phyloP scores from a whole-genome alignment of 2,797 vertebrate genomes.

The Miichthys miiuy region DNA sequence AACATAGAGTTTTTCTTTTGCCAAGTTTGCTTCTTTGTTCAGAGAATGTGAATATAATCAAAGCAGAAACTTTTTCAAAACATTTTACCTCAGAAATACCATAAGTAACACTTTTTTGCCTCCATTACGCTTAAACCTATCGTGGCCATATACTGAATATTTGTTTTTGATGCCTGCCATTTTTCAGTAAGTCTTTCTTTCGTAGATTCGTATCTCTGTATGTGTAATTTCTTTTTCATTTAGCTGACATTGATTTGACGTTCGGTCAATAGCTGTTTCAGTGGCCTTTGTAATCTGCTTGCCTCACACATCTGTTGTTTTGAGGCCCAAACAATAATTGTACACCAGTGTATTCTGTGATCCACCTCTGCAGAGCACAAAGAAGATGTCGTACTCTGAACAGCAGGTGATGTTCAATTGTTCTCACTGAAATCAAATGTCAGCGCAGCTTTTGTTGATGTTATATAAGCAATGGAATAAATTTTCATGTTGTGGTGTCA shows the following conservation, averaged over 20 bases:
- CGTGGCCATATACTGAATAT: not conserved
- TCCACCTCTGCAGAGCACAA: slow-evolving; percentile 36
- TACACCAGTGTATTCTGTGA: slow-evolving; percentile 33
- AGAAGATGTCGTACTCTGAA: slow-evolving; percentile 35
- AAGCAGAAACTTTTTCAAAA: slow-evolving; percentile 26
- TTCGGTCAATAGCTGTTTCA: slow-evolving; percentile 37
- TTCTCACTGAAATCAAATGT: slow-evolving; percentile 54
- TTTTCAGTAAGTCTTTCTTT: slow-evolving; percentile 15
- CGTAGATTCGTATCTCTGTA: not conserved
- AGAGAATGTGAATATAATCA: slow-evolving; percentile 29
- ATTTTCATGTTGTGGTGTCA: slow-evolving; percentile 25
- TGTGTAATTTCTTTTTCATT: slow-evolving; percentile 13
- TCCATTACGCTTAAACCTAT: not conserved
- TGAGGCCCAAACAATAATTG: slow-evolving; percentile 45
- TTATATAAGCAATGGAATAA: slow-evolving; percentile 27
- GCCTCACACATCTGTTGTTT: slow-evolving; percentile 47
- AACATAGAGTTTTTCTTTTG: slow-evolving; percentile 42
- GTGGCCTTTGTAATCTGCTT: slow-evolving; percentile 46
- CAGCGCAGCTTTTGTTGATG: slow-evolving; percentile 37
- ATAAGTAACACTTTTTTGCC: not conserved
- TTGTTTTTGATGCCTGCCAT: not conserved
- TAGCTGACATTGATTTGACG: slow-evolving; percentile 29
- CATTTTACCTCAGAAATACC: slow-evolving; percentile 4
- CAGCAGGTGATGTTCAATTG: slow-evolving; percentile 54
- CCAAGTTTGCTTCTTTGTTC: slow-evolving; percentile 28